A percentile compares a stretch with the other conserved stretches of the same genome.
phyloP scores from a whole-genome alignment of 2,888 invertebrate species.

The Rhagonycha lutea region DNA sequence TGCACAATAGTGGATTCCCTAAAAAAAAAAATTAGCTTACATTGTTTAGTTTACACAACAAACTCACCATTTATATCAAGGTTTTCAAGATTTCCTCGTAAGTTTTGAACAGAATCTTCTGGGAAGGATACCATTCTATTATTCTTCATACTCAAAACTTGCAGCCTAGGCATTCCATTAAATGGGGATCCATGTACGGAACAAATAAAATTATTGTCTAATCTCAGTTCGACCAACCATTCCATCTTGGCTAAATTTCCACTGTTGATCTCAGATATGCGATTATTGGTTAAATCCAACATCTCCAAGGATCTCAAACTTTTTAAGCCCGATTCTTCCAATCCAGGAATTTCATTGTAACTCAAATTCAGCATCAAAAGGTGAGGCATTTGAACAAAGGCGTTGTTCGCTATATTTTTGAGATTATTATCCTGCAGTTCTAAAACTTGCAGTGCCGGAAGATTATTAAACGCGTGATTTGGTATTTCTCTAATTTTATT shows the following conservation, averaged over 20 bases:
- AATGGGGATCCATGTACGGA: slow-evolving; percentile 79
- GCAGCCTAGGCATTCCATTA: slow-evolving; percentile 81
- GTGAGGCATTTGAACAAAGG: slow-evolving; percentile 78
- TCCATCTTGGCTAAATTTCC: slow-evolving; percentile 77
- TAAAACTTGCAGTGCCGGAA: slow-evolving; percentile 72
- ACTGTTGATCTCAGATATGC: slow-evolving; percentile 65
- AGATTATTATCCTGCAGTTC: slow-evolving; percentile 82
- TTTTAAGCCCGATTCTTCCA: slow-evolving; percentile 76
- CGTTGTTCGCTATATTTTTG: slow-evolving; percentile 71
- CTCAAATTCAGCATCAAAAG: slow-evolving; percentile 83
- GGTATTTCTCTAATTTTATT: slow-evolving; percentile 78
- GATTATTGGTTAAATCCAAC: slow-evolving; percentile 82
- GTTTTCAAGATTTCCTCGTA: slow-evolving; percentile 80
- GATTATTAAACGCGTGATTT: slow-evolving; percentile 74
- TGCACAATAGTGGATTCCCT: slow-evolving; percentile 85
- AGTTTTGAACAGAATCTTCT: slow-evolving; percentile 73
- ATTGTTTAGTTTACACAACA: background rate
- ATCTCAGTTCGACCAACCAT: slow-evolving; percentile 83
- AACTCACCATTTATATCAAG: slow-evolving; percentile 80
- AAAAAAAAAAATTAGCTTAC: slow-evolving; percentile 19
- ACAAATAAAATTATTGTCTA: slow-evolving; percentile 84
- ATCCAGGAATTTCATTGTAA: slow-evolving; percentile 73
- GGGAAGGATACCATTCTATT: slow-evolving; percentile 76
- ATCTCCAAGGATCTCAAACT: slow-evolving; percentile 80
- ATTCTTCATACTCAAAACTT: slow-evolving; percentile 76